Evolutionary conservation across 2,888 invertebrate species (phyloP).

Genomic region (Spialia ferax): DNA sequence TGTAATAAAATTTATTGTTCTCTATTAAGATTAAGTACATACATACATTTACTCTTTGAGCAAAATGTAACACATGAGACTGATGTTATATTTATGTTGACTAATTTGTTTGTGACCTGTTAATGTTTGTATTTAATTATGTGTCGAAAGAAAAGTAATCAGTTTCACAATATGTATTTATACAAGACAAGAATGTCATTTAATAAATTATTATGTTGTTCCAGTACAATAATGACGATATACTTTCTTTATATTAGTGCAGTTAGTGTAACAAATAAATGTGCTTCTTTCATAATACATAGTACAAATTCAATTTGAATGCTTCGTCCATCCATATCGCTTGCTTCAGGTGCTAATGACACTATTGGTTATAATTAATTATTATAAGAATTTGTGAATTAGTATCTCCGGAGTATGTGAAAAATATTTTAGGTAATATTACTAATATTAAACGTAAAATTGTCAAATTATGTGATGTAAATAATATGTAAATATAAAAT

Average conservation of each 20-base stretch:
- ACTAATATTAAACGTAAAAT: conserved; percentile 46
- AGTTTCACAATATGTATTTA: conserved; percentile 32
- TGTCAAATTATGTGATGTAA: conserved; percentile 75
- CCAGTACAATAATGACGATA: conserved; percentile 16
- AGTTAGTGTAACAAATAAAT: conserved; percentile 23
- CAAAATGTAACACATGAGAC: conserved; percentile 66
- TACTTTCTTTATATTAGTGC: conserved; percentile 9
- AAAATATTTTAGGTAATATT: conserved; percentile 21
- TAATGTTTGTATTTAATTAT: conserved; percentile 48
- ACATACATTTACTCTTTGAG: conserved; percentile 25
- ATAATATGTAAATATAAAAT: conserved; percentile 78
- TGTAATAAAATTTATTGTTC: conserved; percentile 20
- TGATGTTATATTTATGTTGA: conserved; percentile 74
- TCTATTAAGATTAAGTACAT: conserved; percentile 28
- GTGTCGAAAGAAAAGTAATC: conserved; percentile 41
- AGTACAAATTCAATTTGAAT: conserved; percentile 60
- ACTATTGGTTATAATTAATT: conserved; percentile 44
- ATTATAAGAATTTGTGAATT: conserved; percentile 40
- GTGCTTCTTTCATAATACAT: conserved; percentile 47
- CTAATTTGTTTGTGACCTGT: conserved; percentile 54
- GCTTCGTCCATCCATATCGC: conserved; percentile 70
- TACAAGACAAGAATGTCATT: neutral
- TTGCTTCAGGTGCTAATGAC: conserved; percentile 69
- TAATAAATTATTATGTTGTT: conserved; percentile 3
- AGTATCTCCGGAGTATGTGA: conserved; percentile 34